Evolutionary conservation across 2,888 invertebrate species (phyloP), one percentile per base, ranked within the genome.

Genomic region (Oscheius sp.): DNA sequence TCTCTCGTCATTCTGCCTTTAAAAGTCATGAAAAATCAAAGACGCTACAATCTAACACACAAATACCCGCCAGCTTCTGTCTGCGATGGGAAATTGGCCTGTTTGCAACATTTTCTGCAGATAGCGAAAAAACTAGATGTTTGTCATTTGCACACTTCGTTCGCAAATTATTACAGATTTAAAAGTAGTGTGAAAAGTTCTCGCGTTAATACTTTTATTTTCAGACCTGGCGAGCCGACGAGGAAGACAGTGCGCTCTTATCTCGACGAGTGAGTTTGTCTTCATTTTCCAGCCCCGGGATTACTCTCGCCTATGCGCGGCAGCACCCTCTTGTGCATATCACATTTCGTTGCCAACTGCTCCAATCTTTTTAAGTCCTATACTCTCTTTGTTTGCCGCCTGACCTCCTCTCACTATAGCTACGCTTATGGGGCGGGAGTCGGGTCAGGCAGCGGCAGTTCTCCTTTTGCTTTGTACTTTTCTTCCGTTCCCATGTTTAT

Each of bases 301-400:
- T 68, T 55, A 53, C 55, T 42, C 42, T 42, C 65, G 51, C 35
- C 63, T 33, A 55, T 55, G 68, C 42, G 68, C 68, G 68, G 68
- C 42, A 42, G 42, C 68, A 68, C 68, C 55, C 68, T 53, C 51
- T 66, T 68, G 42, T 21, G 68, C 68, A 68, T 68, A 68, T 68
- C 68, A 68, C 55, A 68, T 68, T 68, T 68, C 68, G 7, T 29
- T 33, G 68, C 68, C 68, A 68, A 68, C 68, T 68, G 68, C 42
- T 68, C n/a, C 68, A 68, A 55, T 68, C 68, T 53, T 53, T 68
- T 68, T 68, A 35, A 68, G 68, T 29, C 55, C 55, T 13, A 21
- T 29, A 55, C 68, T 53, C n/a, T 11, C 55, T 29, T 32, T 13
- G 53, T 68, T 55, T 68, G 55, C 55, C 68, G 68, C 68, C 60